Evolutionary conservation across 23 tunicate species (phyloP), one percentile per base, ranked within the genome.

Genomic region (Diplosoma virens): DNA sequence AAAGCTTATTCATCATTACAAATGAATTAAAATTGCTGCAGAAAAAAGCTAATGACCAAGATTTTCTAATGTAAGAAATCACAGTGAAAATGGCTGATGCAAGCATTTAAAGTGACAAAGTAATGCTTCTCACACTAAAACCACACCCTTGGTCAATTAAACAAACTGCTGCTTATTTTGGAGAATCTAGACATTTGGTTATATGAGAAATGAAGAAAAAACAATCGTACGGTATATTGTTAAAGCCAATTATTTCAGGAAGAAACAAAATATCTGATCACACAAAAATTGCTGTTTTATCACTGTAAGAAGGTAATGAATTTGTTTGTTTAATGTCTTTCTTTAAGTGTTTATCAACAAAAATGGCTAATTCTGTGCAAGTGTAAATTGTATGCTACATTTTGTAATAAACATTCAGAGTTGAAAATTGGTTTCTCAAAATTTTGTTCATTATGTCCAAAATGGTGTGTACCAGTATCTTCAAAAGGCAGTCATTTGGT

Each of bases 141-240:
- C 21, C 65, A 58, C 65, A 58, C 14, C 26, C 65, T 22, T 58
- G 65, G 65, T 58, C 7, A n/a, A 58, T 58, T 9, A 58, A 58
- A 58, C 65, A 58, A 58, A n/a, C 65, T 11, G 65, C 65, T 9
- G 65, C 20, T 22, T 58, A 58, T 58, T 58, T 58, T 58, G 65
- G 65, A n/a, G 65, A 9, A 58, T 58, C 65, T 58, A 22, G n/a
- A n/a, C n/a, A 58, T n/a, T 58, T 58, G 21, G 65, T 58, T n/a
- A 58, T 11, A 23, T 5, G 20, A 58, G 65, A 5, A 58, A 58
- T 58, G n/a, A 58, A 58, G 65, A 17, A 58, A 58, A 58, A 58
- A 58, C 7, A 58, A 9, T 58, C 65, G 14, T n/a, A 58, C n/a
- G 65, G 21, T 6, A 58, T 58, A 58, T 58, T 58, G 65, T 58